Evolutionary conservation across 2,797 vertebrate genomes (phyloP).

Genomic region (Gymnothorax javanicus): DNA sequence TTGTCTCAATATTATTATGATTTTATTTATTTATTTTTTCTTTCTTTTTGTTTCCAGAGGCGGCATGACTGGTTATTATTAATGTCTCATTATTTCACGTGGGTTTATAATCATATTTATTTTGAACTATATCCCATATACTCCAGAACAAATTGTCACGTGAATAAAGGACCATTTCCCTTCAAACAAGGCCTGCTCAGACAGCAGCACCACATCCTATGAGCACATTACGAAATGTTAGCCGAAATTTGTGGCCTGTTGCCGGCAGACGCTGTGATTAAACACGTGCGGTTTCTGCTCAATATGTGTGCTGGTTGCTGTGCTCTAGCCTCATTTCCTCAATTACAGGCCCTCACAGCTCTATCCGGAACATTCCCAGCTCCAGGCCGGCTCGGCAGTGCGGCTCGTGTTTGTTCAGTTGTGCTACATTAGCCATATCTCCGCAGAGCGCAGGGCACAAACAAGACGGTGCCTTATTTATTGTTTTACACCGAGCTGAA

Average conservation of each 20-base stretch:
- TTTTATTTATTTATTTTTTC: too few species aligned
- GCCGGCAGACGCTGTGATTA: constrained; percentile 66
- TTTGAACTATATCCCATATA: too few species aligned
- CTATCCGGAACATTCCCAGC: constrained; percentile 46
- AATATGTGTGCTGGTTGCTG: constrained; percentile 66
- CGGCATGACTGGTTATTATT: background rate
- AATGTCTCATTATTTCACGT: background rate
- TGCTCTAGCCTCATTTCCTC: constrained; percentile 64
- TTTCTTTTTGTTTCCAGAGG: background rate
- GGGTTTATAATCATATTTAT: background rate
- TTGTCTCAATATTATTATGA: too few species aligned
- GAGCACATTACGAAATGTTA: constrained; percentile 69
- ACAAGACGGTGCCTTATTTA: constrained; percentile 71
- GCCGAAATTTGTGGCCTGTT: constrained; percentile 59
- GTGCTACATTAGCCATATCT: constrained; percentile 77
- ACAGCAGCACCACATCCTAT: constrained; percentile 52
- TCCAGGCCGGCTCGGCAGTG: constrained; percentile 64
- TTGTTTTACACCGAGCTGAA: constrained; percentile 55
- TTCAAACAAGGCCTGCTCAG: background rate
- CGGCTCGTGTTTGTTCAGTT: constrained; percentile 84
- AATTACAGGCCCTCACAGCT: constrained; percentile 48
- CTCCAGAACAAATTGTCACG: background rate
- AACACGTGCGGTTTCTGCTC: constrained; percentile 56
- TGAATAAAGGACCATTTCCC: background rate
- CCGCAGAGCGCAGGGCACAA: constrained; percentile 69